Base-by-base conservation (phyloP, 1,140 invertebrate species). In the Agraylea sexmaculata region DNA sequence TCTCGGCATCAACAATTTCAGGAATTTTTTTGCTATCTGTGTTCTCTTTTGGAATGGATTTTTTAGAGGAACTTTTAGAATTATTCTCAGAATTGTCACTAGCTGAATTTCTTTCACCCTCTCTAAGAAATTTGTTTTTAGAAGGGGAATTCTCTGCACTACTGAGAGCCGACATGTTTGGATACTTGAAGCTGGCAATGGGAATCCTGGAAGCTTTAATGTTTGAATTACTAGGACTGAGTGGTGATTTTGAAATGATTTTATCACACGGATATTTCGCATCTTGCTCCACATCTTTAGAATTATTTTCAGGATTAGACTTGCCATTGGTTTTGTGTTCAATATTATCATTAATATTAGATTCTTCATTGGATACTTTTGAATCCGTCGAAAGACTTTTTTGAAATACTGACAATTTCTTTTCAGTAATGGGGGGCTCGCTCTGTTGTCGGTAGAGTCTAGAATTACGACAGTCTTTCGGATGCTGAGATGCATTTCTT, bases 111-210 rank as follows among this genome's bases (percentile, higher is more conserved):
- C 43, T 37, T 21, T 49, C 42, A 8, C 29, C 20, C 10, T 29
- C 30, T 32, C 40, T 34, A 4, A 30, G 33, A 7, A 43, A 32
- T 1, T 43, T 35, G 30, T 17, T 57, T 43, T 64, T 65, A 4
- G 50, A 47, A 20, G 62, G 64, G 0, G 63, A 66, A 30, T 51
- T 59, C 15, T 67, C 64, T 0, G 49, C 49, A 0, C 61, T 62
- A 10, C 54, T 52, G 2, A 62, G 30, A 20, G 37, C 44, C 0
- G 47, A 37, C 6, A 63, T 61, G 12, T 67, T 66, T 0, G 64
- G 62, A 37, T 67, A 67, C n/a, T 58, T 52, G 42, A 67, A 67
- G 40, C 62, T 65, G 2, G 64, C 59, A 0, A 67, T 59, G 0
- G 64, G 64, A 29, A 67, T 67, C 13, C 64, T 42, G 6, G 49